Evolutionary conservation across 2,113 vertebrate species (phyloP).

Genomic region (Phyllopteryx taeniolatus): DNA sequence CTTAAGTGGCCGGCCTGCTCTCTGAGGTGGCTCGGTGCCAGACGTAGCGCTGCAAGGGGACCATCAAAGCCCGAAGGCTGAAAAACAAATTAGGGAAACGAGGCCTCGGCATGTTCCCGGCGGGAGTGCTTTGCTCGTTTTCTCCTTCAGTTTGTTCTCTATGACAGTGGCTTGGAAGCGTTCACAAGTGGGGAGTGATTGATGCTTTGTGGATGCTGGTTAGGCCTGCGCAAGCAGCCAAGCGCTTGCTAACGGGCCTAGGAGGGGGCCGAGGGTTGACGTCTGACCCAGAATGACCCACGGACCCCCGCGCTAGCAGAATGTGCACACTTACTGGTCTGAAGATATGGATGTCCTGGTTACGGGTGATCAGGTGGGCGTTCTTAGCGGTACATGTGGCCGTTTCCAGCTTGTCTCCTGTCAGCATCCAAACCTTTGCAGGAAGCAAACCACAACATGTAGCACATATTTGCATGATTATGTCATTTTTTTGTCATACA

Average conservation of each 20-base stretch:
- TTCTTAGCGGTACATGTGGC: conserved; percentile 97
- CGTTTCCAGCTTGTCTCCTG: conserved; percentile 94
- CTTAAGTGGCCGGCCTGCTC: conserved; percentile 60
- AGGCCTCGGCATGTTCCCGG: conserved; percentile 49
- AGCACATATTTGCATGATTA: background rate
- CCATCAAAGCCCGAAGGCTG: conserved; percentile 55
- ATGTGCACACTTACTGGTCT: conserved; percentile 78
- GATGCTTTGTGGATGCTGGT: conserved; percentile 52
- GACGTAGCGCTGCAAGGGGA: conserved; percentile 38
- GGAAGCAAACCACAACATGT: conserved; percentile 7
- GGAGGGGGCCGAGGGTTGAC: conserved; percentile 28
- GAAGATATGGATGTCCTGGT: conserved; percentile 93
- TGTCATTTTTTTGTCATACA: background rate
- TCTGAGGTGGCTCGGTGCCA: conserved; percentile 58
- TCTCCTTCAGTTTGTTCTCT: conserved; percentile 56
- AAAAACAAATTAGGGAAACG: conserved; percentile 69
- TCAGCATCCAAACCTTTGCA: conserved; percentile 97
- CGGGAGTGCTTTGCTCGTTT: conserved; percentile 55
- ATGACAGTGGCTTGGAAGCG: conserved; percentile 56
- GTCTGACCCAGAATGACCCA: conserved; percentile 36
- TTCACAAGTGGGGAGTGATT: conserved; percentile 56
- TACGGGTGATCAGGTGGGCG: conserved; percentile 92
- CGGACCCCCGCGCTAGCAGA: background rate
- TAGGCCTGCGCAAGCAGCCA: conserved; percentile 5
- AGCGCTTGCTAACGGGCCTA: conserved; percentile 25